These are phyloP conservation scores for Mactromeris polynyma DNA, from an alignment of 2,888 invertebrate species.

Conservation along the genomic window DNA sequence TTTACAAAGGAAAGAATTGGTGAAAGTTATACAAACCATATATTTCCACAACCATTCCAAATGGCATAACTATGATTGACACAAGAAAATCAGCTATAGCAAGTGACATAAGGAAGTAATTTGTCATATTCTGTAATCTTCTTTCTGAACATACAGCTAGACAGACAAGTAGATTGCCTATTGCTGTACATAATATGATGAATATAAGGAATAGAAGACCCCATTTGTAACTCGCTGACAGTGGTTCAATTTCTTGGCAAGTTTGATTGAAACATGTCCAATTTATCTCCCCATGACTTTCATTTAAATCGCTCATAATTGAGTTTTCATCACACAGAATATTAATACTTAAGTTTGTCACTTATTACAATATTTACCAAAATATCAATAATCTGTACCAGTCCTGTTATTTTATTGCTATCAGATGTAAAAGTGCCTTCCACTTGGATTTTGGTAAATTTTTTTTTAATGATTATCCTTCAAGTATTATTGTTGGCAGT, in stretches of 20 bases:
- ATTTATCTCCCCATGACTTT: slow-evolving; percentile 27
- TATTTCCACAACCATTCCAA: slow-evolving; percentile 92
- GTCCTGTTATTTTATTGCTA: no score
- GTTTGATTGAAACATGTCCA: slow-evolving; percentile 46
- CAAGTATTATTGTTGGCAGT: neutral
- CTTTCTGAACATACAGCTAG: slow-evolving; percentile 96
- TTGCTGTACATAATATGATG: slow-evolving; percentile 95
- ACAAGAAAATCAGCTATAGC: slow-evolving; percentile 98
- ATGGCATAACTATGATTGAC: slow-evolving; percentile 97
- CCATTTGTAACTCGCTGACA: slow-evolving; percentile 71
- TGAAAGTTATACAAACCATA: slow-evolving; percentile 76
- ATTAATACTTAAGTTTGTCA: neutral
- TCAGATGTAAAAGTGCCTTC: no score
- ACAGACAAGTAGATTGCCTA: slow-evolving; percentile 97
- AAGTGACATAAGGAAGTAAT: slow-evolving; percentile 97
- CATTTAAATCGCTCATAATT: slow-evolving; percentile 42
- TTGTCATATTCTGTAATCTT: slow-evolving; percentile 96
- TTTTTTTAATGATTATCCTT: neutral
- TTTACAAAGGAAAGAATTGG: neutral
- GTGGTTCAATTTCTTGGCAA: neutral
- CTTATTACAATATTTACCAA: no score
- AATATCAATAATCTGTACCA: no score
- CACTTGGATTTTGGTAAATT: neutral
- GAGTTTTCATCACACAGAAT: neutral
- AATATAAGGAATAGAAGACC: slow-evolving; percentile 90